A percentile compares a stretch with the other conserved stretches of the same genome.
Evolutionary conservation across 2,888 invertebrate genomes (phyloP).

Genomic region (Troides aeacus): DNA sequence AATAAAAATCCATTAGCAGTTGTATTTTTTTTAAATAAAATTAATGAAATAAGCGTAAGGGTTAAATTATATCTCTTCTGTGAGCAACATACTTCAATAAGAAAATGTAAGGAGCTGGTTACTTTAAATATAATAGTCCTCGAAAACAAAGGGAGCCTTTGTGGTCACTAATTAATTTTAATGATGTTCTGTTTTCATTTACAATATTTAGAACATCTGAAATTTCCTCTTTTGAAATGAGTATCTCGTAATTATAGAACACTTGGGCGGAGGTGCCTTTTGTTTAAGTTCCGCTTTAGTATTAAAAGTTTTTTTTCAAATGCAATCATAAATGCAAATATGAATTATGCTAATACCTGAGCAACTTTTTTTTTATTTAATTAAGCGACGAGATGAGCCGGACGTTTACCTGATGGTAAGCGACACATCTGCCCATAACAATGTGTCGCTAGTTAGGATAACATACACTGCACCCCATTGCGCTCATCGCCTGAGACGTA

Average conservation of each 20-base stretch:
- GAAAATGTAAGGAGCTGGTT: neutral
- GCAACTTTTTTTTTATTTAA: too few species aligned
- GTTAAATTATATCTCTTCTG: neutral
- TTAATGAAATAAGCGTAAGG: neutral
- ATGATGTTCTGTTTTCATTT: slow-evolving; percentile 13
- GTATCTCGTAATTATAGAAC: slow-evolving; percentile 12
- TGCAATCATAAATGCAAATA: neutral
- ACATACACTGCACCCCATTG: too few species aligned
- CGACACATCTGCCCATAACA: too few species aligned
- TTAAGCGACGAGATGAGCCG: too few species aligned
- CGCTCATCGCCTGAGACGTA: too few species aligned
- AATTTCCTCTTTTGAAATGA: slow-evolving; percentile 19
- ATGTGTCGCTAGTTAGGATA: too few species aligned
- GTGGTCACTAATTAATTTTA: slow-evolving; percentile 11
- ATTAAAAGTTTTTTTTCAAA: neutral
- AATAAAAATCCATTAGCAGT: neutral
- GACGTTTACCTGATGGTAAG: too few species aligned
- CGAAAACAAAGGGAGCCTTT: slow-evolving; percentile 8
- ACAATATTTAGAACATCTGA: slow-evolving; percentile 6
- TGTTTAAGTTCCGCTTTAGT: neutral
- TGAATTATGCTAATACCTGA: neutral
- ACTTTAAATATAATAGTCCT: slow-evolving; percentile 2
- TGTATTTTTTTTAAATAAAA: neutral
- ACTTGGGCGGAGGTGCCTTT: neutral
- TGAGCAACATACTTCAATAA: neutral